Percentiles rank a stretch among this genome's conserved stretches.
These are phyloP conservation scores for Limnothrissa miodon DNA, from an alignment of 2,113 vertebrate genomes.

Conservation along the genomic window DNA sequence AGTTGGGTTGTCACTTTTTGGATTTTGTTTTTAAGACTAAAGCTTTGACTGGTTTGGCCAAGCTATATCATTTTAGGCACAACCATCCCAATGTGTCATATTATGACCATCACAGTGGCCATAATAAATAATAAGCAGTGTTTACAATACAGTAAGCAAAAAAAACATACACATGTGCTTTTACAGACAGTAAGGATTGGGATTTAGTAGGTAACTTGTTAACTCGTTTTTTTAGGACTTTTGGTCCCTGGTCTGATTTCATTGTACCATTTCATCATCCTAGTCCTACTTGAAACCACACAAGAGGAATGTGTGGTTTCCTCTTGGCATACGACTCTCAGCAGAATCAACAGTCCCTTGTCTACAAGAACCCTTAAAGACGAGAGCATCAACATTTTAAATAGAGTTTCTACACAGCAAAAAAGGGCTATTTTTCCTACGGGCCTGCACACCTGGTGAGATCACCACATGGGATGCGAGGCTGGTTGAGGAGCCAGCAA, in stretches of 20 bases:
- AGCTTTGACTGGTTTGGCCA: not conserved
- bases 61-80: not conserved
- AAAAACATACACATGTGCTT: not conserved
- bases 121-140: not conserved
- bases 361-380: not conserved
- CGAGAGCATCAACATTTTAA: not conserved
- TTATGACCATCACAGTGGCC: not conserved
- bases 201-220: not conserved
- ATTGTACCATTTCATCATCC: not conserved
- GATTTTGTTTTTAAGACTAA: not conserved
- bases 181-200: not conserved
- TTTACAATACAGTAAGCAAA: not conserved
- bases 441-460: not conserved
- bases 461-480: not conserved
- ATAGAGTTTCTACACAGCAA: not conserved
- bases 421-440: not conserved
- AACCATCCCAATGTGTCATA: not conserved
- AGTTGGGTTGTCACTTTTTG: not conserved
- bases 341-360: constrained; percentile 1
- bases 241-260: not conserved
- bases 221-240: not conserved
- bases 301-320: constrained; percentile 15
- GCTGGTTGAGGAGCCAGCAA: not conserved
- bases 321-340: not conserved
- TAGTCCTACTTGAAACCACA: not conserved